Base-by-base conservation (phyloP, 2,113 vertebrate species). In the Neogobius melanostomus region DNA sequence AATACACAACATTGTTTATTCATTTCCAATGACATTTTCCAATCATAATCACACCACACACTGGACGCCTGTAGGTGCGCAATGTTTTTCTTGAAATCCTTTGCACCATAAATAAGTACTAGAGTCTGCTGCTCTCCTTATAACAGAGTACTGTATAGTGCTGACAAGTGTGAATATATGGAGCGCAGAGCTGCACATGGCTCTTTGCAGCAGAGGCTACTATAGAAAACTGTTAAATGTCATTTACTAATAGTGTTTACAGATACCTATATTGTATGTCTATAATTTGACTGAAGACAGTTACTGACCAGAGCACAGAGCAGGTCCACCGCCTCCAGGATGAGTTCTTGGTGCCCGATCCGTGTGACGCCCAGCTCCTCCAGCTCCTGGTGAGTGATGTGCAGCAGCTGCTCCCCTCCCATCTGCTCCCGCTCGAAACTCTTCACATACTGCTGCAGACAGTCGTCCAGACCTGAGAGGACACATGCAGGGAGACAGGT, bases 401-500 rank as follows among this genome's bases (percentile, higher is more conserved):
- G 94, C 8, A 97, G 88, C 79, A 98, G 88, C 85, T 94, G 95
- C 65, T 97, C 94, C 0, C 95, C 96, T 0, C 88, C 95, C 90
- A 98, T 95, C 91, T 94, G 93, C 86, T 96, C 95, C 51, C 93
- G 89, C 90, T 98, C 95, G 67, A 98, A 97, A 76, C 94, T 96
- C 87, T 96, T 95, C 72, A 96, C 94, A 79, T 98, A 98, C 90
- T 93, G 92, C 83, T 95, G 94, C 82, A 98, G 94, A 88, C 94
- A 96, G 77, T 96, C 95, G 53, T 97, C 95, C 47, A 98, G 92
- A 64, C 94, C 96, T 98, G 79, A 45, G 62, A 71, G 17, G 11
- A 61, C 8, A 74, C 53, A 70, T 1, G 9, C 49, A 68, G 6
- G 28, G 0, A 59, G 56, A 59, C 56, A 59, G 28, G 56, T 59